Percentiles rank a stretch among this genome's conserved stretches.
phyloP scores from a whole-genome alignment of 35 echinoderm and acorn worm genomes.

The Heliocidaris tuberculata region DNA sequence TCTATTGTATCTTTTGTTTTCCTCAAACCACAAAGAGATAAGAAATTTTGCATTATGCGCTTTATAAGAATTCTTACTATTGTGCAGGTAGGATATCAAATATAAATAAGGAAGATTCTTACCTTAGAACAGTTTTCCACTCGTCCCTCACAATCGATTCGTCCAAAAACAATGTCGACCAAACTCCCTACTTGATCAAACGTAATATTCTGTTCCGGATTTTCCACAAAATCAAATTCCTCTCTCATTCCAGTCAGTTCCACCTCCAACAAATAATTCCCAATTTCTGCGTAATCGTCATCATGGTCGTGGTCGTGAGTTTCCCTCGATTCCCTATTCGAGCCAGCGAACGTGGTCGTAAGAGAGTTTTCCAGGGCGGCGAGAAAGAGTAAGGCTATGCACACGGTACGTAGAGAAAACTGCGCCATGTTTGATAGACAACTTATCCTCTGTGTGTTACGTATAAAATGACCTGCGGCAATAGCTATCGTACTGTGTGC shows the following conservation, averaged over 20 bases:
- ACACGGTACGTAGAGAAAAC: neutral
- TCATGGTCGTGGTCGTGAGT: too few species aligned
- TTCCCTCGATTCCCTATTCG: too few species aligned
- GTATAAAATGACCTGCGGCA: too few species aligned
- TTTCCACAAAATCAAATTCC: neutral
- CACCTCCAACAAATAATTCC: constrained; percentile 9
- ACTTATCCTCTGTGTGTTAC: too few species aligned
- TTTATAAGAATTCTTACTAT: too few species aligned
- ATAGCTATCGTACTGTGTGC: too few species aligned
- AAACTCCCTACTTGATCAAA: neutral
- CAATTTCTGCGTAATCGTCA: neutral
- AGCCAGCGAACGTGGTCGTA: neutral
- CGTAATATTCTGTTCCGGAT: neutral
- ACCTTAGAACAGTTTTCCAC: neutral
- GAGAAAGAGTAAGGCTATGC: neutral
- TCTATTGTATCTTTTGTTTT: too few species aligned
- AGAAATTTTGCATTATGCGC: too few species aligned
- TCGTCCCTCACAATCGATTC: neutral
- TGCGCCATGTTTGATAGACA: neutral
- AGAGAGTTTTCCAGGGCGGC: neutral
- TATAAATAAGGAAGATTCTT: neutral
- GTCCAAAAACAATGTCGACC: neutral
- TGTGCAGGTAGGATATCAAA: neutral
- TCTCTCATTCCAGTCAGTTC: neutral
- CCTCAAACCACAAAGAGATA: too few species aligned